These are phyloP conservation scores for Troides oblongomaculatus DNA, from an alignment of 2,888 invertebrate species.

Conservation along the genomic window DNA sequence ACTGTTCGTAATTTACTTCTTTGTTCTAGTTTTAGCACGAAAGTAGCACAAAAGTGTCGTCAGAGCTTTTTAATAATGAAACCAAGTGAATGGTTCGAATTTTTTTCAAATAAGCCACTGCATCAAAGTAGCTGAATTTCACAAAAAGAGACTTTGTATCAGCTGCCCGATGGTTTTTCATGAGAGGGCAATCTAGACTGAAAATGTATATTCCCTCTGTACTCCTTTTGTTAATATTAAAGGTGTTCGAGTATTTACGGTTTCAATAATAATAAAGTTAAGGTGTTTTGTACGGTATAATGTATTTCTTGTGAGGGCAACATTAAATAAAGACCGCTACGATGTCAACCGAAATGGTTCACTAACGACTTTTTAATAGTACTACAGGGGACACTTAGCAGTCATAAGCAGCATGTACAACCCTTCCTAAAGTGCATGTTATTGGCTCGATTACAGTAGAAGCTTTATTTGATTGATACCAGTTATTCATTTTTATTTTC, in stretches of 20 bases:
- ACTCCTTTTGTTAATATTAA: slow-evolving; percentile 11
- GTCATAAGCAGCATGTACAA: slow-evolving; percentile 39
- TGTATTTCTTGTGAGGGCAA: slow-evolving; percentile 33
- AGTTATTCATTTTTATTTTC: background rate
- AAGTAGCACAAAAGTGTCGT: background rate
- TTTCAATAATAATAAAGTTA: slow-evolving; percentile 23
- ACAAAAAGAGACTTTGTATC: slow-evolving; percentile 7
- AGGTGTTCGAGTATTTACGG: slow-evolving; percentile 10
- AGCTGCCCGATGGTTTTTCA: slow-evolving; percentile 12
- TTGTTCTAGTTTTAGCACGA: background rate
- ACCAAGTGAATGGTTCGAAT: slow-evolving; percentile 11
- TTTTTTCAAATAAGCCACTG: slow-evolving; percentile 24
- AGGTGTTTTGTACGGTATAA: slow-evolving; percentile 20
- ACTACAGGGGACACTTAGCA: slow-evolving; percentile 38
- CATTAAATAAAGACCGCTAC: slow-evolving; percentile 16
- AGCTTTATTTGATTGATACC: background rate
- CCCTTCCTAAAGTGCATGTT: slow-evolving; percentile 22
- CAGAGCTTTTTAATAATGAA: slow-evolving; percentile 4
- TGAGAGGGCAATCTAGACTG: slow-evolving; percentile 9
- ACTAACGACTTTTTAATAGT: slow-evolving; percentile 53
- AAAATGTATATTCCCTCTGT: background rate
- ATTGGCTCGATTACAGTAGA: slow-evolving; percentile 12
- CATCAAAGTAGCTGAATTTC: slow-evolving; percentile 18
- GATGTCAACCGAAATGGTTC: slow-evolving; percentile 37
- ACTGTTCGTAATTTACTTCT: background rate